These are phyloP conservation scores for Physella acuta DNA, from an alignment of 1,140 invertebrate genomes.

Conservation along the genomic window DNA sequence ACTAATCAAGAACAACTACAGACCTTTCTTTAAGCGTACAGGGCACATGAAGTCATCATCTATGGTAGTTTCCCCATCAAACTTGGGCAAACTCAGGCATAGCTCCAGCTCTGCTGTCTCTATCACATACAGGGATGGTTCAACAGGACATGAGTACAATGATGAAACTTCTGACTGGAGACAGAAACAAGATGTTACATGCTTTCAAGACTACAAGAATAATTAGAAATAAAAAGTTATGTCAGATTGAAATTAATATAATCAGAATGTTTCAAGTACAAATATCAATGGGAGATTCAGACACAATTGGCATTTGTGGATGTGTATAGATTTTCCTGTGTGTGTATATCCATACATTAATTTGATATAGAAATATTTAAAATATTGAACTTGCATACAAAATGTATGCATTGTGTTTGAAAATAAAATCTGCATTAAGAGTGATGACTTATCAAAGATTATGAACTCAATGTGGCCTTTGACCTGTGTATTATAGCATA, in stretches of 20 bases:
- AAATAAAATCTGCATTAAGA: too few species aligned
- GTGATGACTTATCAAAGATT: too few species aligned
- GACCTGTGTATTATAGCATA: too few species aligned
- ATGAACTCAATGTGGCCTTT: too few species aligned
- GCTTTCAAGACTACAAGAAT: not conserved
- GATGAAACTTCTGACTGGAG: not conserved
- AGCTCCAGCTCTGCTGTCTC: conserved; percentile 61
- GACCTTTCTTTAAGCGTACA: conserved; percentile 56
- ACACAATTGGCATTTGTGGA: too few species aligned
- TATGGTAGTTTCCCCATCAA: conserved; percentile 17
- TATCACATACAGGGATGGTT: conserved; percentile 56
- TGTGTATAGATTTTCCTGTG: too few species aligned
- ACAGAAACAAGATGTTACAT: not conserved
- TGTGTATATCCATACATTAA: too few species aligned
- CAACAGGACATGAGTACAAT: conserved; percentile 11
- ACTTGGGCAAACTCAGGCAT: conserved; percentile 42
- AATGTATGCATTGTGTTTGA: too few species aligned
- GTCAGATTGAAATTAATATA: not conserved
- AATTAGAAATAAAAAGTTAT: not conserved
- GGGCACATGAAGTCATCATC: conserved; percentile 55
- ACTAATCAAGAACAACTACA: conserved; percentile 43
- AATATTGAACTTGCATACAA: too few species aligned
- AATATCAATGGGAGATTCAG: too few species aligned
- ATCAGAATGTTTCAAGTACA: too few species aligned
- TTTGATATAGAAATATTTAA: too few species aligned